A percentile compares a stretch with the other conserved stretches of the same genome.
Evolutionary conservation across 1,140 invertebrate species (phyloP).

Genomic region (Drosophila quadrilineata): DNA sequence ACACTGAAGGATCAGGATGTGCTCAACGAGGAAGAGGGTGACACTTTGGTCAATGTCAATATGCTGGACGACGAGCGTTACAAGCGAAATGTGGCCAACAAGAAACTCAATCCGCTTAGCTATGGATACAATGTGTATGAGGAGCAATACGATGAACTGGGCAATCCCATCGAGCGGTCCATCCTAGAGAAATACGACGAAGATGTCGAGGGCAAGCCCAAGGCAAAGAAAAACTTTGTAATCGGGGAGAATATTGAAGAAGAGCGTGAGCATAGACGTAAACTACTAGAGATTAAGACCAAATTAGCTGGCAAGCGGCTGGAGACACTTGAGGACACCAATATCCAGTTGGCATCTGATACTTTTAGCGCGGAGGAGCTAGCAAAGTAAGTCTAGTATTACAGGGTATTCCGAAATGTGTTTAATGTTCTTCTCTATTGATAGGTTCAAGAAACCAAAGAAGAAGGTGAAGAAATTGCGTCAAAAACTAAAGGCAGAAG

Average conservation of each 20-base stretch:
- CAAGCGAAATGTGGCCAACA: constrained; percentile 93
- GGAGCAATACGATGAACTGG: constrained; percentile 91
- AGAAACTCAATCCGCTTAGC: constrained; percentile 91
- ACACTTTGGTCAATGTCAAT: constrained; percentile 98
- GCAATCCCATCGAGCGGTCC: constrained; percentile 86
- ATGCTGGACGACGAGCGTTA: constrained; percentile 96
- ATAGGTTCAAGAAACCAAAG: constrained; percentile 95
- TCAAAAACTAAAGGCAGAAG: constrained; percentile 84
- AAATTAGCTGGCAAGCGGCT: constrained; percentile 86
- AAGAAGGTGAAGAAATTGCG: constrained; percentile 88
- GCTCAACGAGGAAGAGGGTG: constrained; percentile 93
- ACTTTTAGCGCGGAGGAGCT: constrained; percentile 94
- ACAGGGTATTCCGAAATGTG: not conserved
- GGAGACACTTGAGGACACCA: constrained; percentile 87
- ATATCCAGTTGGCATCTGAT: constrained; percentile 90
- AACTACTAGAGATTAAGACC: constrained; percentile 83
- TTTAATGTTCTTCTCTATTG: not conserved
- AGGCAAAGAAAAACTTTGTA: constrained; percentile 90
- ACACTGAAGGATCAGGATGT: constrained; percentile 97
- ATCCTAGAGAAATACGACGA: constrained; percentile 97
- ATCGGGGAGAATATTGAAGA: constrained; percentile 85
- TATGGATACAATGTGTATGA: constrained; percentile 95
- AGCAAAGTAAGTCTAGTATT: constrained; percentile 79
- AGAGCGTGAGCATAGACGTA: constrained; percentile 82
- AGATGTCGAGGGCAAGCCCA: constrained; percentile 90